Evolutionary conservation across 2,113 vertebrate species (phyloP).

Genomic region (Clarias macrocephalus): DNA sequence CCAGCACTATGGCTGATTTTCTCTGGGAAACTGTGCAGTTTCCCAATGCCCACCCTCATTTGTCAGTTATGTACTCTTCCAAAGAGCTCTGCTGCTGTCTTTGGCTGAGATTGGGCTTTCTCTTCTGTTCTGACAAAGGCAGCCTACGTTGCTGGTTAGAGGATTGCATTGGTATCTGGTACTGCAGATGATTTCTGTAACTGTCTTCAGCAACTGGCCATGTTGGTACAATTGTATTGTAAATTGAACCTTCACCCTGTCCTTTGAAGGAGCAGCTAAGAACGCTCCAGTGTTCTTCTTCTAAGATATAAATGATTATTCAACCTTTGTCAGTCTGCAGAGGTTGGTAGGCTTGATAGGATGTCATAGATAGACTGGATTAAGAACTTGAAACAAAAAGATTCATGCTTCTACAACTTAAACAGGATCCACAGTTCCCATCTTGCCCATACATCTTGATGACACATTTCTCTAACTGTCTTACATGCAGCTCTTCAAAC

Average conservation of each 20-base stretch:
- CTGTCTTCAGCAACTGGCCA: neutral
- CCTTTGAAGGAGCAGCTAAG: neutral
- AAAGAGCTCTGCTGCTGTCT: neutral
- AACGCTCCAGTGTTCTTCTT: neutral
- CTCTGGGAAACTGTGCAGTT: neutral
- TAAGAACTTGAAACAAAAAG: neutral
- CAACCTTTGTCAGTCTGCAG: neutral
- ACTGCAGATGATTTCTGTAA: neutral
- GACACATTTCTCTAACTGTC: neutral
- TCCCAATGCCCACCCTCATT: neutral
- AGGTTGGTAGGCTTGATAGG: neutral
- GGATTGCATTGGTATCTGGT: no score
- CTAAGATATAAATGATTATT: neutral
- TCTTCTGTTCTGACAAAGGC: neutral
- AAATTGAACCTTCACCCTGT: neutral
- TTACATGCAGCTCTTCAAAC: neutral
- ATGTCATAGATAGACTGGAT: neutral
- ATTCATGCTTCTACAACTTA: neutral
- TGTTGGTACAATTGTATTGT: neutral
- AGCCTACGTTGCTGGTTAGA: neutral
- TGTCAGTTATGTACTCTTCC: neutral
- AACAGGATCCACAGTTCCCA: neutral
- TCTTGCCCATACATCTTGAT: neutral
- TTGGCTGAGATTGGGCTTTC: neutral
- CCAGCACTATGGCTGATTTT: neutral